Conservation (phyloP, 1,140 invertebrate genomes). For the Microplitis demolitor region DNA sequence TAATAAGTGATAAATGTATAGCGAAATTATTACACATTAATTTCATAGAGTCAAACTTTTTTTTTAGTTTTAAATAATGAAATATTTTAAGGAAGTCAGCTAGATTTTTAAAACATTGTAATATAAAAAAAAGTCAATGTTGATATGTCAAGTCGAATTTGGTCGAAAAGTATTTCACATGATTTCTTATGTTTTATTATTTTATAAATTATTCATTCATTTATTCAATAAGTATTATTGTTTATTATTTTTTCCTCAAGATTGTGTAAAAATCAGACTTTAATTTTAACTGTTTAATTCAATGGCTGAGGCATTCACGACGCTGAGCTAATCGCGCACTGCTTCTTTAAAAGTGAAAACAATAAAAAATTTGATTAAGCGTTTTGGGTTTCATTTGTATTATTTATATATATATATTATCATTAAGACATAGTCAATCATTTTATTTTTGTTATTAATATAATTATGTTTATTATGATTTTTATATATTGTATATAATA, state of each 20-base stretch:
- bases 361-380: not conserved
- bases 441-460: not conserved
- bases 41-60: too few species aligned
- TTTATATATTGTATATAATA: not conserved
- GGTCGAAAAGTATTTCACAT: too few species aligned
- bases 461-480: not conserved
- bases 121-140: too few species aligned
- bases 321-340: not conserved
- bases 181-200: not conserved
- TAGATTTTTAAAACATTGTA: too few species aligned
- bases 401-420: not conserved
- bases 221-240: not conserved
- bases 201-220: constrained; percentile 2
- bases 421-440: not conserved
- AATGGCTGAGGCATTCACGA: not conserved
- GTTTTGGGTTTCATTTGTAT: not conserved
- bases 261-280: constrained; percentile 31
- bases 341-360: constrained; percentile 5
- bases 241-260: not conserved
- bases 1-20: too few species aligned
- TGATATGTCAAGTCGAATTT: too few species aligned
- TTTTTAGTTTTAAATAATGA: too few species aligned
- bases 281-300: constrained; percentile 10
- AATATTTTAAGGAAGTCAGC: too few species aligned
- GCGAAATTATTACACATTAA: too few species aligned